Evolutionary conservation across 2,888 invertebrate genomes (phyloP).

Genomic region (Cerastis leucographa): DNA sequence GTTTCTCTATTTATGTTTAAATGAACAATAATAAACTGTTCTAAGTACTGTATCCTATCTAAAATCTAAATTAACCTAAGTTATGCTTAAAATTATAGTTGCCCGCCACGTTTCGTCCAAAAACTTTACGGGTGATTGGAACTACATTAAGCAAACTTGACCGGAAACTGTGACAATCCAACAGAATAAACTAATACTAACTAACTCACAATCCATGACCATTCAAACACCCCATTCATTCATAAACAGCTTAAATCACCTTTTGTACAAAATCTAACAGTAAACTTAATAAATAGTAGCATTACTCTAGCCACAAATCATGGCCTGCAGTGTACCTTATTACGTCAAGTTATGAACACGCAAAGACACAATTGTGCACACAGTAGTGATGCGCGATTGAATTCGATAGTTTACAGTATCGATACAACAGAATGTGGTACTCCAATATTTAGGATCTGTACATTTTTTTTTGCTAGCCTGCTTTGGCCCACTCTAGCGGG

Average conservation of each 20-base stretch:
- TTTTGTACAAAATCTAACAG: constrained; percentile 57
- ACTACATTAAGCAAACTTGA: background rate
- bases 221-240: constrained; percentile 24
- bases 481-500: background rate
- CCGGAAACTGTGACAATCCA: background rate
- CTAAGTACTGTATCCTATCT: background rate
- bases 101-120: background rate
- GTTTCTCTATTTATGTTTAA: background rate
- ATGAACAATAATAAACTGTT: background rate
- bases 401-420: background rate
- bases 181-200: constrained; percentile 10
- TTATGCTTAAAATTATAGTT: background rate
- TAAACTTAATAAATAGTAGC: constrained; percentile 44
- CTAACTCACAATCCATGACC: constrained; percentile 33
- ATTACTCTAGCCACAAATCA: constrained; percentile 44
- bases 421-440: background rate
- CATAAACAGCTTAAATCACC: constrained; percentile 40
- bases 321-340: constrained; percentile 47
- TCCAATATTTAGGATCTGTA: background rate
- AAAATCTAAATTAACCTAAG: background rate
- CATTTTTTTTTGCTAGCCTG: background rate
- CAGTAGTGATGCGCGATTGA: background rate
- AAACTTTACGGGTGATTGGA: background rate
- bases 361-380: constrained; percentile 62
- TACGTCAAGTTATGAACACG: constrained; percentile 65